Conservation (phyloP, 1,140 invertebrate species). For the Ditylenchus dipsaci region DNA sequence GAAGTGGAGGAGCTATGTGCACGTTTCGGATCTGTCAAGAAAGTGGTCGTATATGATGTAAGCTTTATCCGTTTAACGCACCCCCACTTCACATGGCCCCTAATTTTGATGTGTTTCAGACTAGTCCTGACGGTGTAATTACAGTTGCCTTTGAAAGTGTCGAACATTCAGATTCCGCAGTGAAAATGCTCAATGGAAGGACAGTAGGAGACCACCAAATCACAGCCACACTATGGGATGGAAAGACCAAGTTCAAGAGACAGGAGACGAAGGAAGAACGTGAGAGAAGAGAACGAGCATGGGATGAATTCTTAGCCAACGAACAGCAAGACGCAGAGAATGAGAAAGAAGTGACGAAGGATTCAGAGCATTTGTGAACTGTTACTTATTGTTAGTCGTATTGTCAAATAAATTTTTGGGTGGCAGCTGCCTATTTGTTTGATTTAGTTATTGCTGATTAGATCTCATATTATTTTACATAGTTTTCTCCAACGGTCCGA, state of each 20-base stretch:
- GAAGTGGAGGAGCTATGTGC: conserved; percentile 80
- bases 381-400: too few relatives aligned
- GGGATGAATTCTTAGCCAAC: conserved; percentile 70
- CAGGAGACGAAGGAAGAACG: conserved; percentile 83
- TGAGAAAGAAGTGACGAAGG: too few relatives aligned
- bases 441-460: too few relatives aligned
- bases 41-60: conserved; percentile 86
- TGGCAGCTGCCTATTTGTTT: too few relatives aligned
- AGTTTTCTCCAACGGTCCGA: too few relatives aligned
- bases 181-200: conserved; percentile 80
- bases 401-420: too few relatives aligned
- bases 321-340: conserved; percentile 25
- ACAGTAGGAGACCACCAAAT: conserved; percentile 82
- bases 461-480: too few relatives aligned
- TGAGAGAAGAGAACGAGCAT: conserved; percentile 74
- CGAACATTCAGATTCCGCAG: conserved; percentile 83
- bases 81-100: background rate
- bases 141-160: conserved; percentile 82
- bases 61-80: too few relatives aligned
- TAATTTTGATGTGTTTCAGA: conserved; percentile 62
- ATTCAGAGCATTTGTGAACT: too few relatives aligned
- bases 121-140: conserved; percentile 86
- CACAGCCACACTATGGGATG: conserved; percentile 85
- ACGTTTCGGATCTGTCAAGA: conserved; percentile 86
- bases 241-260: conserved; percentile 78